phyloP scores from a whole-genome alignment of 2,797 vertebrate genomes.

The Platalea minor region DNA sequence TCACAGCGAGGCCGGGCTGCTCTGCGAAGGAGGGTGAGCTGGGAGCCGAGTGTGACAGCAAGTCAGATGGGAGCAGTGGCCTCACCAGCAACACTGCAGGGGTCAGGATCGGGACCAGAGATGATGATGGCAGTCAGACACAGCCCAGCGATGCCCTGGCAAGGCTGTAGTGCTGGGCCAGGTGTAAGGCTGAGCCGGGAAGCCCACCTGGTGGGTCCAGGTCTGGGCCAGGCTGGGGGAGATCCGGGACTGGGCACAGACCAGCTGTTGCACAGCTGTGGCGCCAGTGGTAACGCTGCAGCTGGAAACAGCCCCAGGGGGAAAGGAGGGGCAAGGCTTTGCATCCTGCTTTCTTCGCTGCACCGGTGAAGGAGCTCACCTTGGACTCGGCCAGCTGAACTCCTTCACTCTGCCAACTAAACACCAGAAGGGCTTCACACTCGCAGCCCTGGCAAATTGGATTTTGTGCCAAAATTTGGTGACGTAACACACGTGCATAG shows the following conservation, averaged over 20 bases:
- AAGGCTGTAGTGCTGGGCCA: background rate
- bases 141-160: accelerated
- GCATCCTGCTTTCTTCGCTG: background rate
- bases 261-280: background rate
- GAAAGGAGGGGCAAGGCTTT: background rate
- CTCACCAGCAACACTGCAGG: accelerated
- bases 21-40: background rate
- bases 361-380: background rate
- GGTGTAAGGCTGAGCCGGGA: background rate
- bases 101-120: background rate
- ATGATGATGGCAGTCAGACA: background rate
- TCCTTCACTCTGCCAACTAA: background rate
- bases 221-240: background rate
- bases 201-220: background rate
- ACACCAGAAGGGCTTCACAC: background rate
- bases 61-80: background rate
- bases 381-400: background rate
- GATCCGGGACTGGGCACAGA: background rate
- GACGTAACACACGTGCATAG: accelerated
- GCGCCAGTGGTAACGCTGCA: background rate
- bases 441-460: background rate
- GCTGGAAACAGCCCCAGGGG: accelerated
- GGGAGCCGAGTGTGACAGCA: background rate
- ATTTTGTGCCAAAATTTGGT: background rate
- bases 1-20: accelerated